phyloP scores from a whole-genome alignment of 2,113 vertebrate genomes.

The Pycnonotus jocosus region DNA sequence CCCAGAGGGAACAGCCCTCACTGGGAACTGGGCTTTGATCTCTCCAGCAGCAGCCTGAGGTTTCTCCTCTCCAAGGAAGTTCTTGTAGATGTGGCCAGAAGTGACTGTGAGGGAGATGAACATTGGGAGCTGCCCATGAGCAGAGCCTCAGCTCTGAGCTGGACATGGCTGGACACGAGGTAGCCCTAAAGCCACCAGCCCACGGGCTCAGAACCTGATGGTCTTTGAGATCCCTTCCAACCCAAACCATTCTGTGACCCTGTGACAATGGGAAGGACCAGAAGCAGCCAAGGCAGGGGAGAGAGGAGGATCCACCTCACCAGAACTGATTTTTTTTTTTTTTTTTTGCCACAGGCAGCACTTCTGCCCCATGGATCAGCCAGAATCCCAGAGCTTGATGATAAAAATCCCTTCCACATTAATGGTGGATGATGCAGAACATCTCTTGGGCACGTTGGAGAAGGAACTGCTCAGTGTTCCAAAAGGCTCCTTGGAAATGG shows the following conservation, averaged over 20 bases:
- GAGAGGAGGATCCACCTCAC: not conserved
- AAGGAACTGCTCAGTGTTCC: not conserved
- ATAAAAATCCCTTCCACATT: not conserved
- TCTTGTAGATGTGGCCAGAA: rapidly evolving
- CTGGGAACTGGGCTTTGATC: not conserved
- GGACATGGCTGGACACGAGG: rapidly evolving
- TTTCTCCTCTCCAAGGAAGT: not conserved
- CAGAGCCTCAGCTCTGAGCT: not conserved
- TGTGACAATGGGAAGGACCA: not conserved
- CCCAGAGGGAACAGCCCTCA: rapidly evolving
- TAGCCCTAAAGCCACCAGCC: not conserved
- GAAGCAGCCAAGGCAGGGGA: not conserved
- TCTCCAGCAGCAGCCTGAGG: not conserved
- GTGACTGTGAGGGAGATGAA: not conserved
- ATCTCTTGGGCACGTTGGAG: not conserved
- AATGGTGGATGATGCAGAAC: rapidly evolving
- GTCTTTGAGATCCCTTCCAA: not conserved
- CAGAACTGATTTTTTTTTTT: not conserved
- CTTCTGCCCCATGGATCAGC: not conserved
- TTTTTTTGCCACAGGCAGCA: not conserved
- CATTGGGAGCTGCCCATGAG: rapidly evolving
- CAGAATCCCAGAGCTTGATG: not conserved
- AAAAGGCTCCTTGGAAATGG: not conserved
- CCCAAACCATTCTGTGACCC: not conserved
- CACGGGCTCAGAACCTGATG: rapidly evolving